Evolutionary conservation across 2,888 invertebrate species (phyloP), one percentile per base, ranked within the genome.

Genomic region (Machimus atricapillus): DNA sequence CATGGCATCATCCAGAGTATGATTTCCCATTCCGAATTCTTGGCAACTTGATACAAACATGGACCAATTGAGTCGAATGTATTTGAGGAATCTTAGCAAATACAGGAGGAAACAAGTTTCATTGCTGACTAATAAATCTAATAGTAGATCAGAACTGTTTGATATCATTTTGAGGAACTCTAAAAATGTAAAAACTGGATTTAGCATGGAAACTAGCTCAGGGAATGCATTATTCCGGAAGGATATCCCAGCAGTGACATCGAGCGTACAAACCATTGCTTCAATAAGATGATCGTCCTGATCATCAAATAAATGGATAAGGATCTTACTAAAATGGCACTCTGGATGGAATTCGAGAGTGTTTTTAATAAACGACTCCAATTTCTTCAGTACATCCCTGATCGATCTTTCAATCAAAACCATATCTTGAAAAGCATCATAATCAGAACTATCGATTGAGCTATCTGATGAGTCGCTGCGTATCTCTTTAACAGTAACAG

Each of bases 271-370:
- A 8, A 98, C 96, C 97, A 98, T 97, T 3, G 97, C 96, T 93
- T 98, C 98, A 87, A 98, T 96, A 89, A 98, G 93, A 90, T 97
- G 97, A 92, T 98, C 98, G 91, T 98, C 97, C 91, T 98, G 97
- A 92, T 98, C 97, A 90, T 96, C 96, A 90, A 98, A 97, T 87
- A 98, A 93, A 91, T 97, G 96, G 87, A 97, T 96, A 83, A 98
- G 94, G 94, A 97, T 96, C 93, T 97, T 97, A 0, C 97, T 97
- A 89, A 97, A 95, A 27, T 96, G 96, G 89, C 97, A 96, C 91
- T 97, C 97, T 0, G 97, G 97, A 92, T 97, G 97, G 91, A 96
- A 97, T 88, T 97, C 96, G 89, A 97, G 93, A 87, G 96, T 94
- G 88, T 95, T 94, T 90, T 97, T 96, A 12, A 98, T 95, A 90